These are phyloP conservation scores for Amphimedon queenslandica DNA, from an alignment of 37 sponge, comb jelly and placozoan species.

Conservation along the genomic window DNA sequence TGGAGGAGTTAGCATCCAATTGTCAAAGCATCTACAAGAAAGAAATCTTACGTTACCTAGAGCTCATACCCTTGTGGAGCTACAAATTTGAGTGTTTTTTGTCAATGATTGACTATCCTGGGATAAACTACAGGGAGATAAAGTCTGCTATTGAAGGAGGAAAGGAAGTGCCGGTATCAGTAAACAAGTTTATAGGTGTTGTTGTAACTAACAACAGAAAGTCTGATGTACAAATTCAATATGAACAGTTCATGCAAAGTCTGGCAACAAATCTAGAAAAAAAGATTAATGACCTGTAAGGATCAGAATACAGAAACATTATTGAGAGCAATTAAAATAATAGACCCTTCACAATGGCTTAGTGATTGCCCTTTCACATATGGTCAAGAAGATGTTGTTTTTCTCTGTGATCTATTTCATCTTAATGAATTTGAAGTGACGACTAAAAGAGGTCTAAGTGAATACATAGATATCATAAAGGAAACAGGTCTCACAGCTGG, in stretches of 20 bases:
- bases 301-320: background rate
- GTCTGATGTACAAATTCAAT: background rate
- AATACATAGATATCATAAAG: background rate
- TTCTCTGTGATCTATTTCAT: slow-evolving; percentile 17
- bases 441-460: background rate
- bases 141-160: background rate
- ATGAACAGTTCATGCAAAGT: background rate
- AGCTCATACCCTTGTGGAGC: background rate
- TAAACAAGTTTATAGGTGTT: background rate
- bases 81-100: background rate
- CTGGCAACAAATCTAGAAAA: background rate
- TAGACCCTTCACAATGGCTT: background rate
- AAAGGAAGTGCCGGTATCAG: no score
- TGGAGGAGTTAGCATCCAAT: slow-evolving; percentile 13
- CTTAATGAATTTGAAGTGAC: slow-evolving; percentile 9
- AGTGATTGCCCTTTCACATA: background rate
- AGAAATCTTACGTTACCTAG: slow-evolving; percentile 16
- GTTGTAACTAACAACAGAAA: background rate
- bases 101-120: background rate
- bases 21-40: slow-evolving; percentile 15
- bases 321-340: background rate
- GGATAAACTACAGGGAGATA: background rate
- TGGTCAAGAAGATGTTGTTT: slow-evolving; percentile 17
- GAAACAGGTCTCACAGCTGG: background rate
- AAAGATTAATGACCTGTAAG: background rate